Evolutionary conservation across 2,797 vertebrate species (phyloP).

Genomic region (Morelia viridis): DNA sequence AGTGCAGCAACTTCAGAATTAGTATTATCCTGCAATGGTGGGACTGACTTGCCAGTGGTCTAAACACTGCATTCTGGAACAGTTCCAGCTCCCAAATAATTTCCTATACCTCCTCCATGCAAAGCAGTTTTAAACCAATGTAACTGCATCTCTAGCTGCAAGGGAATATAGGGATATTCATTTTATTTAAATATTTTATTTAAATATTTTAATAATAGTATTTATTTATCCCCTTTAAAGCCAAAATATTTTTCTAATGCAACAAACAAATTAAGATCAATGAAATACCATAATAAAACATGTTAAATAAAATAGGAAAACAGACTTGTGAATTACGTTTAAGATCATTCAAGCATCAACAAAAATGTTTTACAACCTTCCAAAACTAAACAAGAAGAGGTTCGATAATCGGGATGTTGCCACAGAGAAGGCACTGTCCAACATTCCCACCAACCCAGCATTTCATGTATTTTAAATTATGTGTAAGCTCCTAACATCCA

Average conservation of each 20-base stretch:
- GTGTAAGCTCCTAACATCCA: background rate
- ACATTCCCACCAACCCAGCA: background rate
- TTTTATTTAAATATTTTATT: background rate
- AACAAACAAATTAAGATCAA: background rate
- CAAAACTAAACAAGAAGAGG: background rate
- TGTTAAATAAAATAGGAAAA: background rate
- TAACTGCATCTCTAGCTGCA: background rate
- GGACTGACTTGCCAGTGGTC: background rate
- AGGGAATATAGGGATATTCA: background rate
- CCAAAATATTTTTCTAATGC: background rate
- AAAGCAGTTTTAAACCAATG: background rate
- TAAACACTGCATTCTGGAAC: background rate
- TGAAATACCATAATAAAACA: background rate
- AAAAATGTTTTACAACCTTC: background rate
- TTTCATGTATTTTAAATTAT: background rate
- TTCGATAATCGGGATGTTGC: background rate
- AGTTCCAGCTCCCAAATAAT: background rate
- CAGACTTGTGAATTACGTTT: background rate
- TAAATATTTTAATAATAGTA: background rate
- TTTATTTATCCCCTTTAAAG: background rate
- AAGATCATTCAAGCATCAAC: background rate
- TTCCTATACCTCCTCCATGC: background rate
- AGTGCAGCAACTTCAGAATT: background rate
- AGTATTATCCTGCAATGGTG: background rate
- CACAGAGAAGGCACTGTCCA: background rate